Evolutionary conservation across 2,113 vertebrate species (phyloP), one percentile per base, ranked within the genome.

Genomic region (Clinocottus analis): DNA sequence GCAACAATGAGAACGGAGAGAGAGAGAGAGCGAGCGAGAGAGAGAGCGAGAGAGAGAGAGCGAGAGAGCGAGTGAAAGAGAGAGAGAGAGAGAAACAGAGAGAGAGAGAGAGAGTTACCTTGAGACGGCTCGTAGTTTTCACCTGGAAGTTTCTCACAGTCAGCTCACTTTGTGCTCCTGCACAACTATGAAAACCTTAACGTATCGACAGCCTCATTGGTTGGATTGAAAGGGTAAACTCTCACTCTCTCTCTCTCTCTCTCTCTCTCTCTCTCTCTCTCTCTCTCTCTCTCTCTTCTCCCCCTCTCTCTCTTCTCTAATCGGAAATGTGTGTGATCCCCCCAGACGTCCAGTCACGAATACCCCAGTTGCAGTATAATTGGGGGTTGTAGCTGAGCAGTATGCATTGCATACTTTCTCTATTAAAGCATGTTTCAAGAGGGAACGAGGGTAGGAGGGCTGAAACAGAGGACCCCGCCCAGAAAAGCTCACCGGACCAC

Each of bases 401-500:
- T 88, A 88, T 91, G 91, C 88, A 93, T 91, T 87, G 87, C 94
- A 94, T 93, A 94, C 90, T 93, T 93, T 94, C 89, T 92, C 91
- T 93, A 94, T 94, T 93, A 94, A 93, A 93, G 91, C 93, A 93
- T 92, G 86, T 92, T 93, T 89, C 84, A 91, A 90, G 89, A 85
- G 79, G 73, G 83, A 83, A 70, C 70, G 60, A 75, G 81, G 85
- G 84, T 75, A 77, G 90, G 87, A 89, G 89, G 87, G 86, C 59
- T 80, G 58, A 82, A 84, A 71, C 65, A 64, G 60, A 61, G 78
- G 76, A 87, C 82, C 92, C 90, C 93, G 89, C 93, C 93, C 88
- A 70, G 63, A 75, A 82, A 70, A 39, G 49, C 88, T 87, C 75
- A 72, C 79, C 35, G 87, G 89, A 91, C 93, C 93, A 93, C 93